Base-by-base conservation (phyloP, 1,140 invertebrate genomes). In the Hermatobates lingyangjiaoensis region DNA sequence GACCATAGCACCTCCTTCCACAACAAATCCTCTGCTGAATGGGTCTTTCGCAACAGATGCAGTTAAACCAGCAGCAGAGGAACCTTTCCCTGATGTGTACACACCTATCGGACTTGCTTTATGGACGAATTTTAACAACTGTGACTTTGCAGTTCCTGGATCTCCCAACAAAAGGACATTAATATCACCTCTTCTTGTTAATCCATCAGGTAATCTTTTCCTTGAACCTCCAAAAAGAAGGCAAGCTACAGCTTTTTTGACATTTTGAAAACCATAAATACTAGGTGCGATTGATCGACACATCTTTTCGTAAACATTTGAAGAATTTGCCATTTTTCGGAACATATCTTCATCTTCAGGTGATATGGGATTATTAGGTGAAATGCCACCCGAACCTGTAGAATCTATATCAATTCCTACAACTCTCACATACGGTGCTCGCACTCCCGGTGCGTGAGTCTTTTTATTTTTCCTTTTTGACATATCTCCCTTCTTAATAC, bases 1-100 rank as follows among this genome's bases (percentile, higher is more conserved):
- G 1, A 99, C 96, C 95, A 99, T 98, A 7, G 96, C 96, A 27
- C 96, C 96, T 14, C 96, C 96, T 72, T 99, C 95, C 87, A 99
- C 93, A 2, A 98, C 80, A 68, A 98, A 99, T 67, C 68, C 76
- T 72, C 93, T 88, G 21, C 91, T 81, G 15, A 74, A 68, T 10
- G 93, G 92, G 75, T 98, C 95, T 61, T 92, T 74, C 54, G 81
- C 88, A 24, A 99, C 94, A 0, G 95, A 97, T 2, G 95, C 96
- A 44, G 96, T 99, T 10, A 99, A 73, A 73, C 96, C 95, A 58
- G 95, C 96, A 48, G 96, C 96, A 62, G 91, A 96, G 52, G 91
- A 96, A 0, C 95, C 96, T 73, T 99, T 99, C 1, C 95, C 96
- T 0, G 93, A 97, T 0, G 96, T 99, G 62, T 98, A 99, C 3